Evolutionary conservation across 2,797 vertebrate species (phyloP).

Genomic region (Mallotus villosus): DNA sequence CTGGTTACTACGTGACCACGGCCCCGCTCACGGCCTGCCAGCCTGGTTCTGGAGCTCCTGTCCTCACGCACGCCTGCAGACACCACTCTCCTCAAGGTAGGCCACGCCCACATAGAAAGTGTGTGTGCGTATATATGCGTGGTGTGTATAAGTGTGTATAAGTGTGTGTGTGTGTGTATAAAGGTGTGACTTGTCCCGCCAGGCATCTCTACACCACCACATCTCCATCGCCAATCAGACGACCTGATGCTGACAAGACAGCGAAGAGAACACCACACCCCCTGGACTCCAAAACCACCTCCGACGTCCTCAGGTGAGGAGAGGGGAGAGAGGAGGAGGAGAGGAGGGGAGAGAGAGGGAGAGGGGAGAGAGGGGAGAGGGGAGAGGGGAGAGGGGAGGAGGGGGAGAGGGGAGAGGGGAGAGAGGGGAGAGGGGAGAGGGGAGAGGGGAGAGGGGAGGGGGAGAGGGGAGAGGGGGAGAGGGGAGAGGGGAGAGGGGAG

Average conservation of each 20-base stretch:
- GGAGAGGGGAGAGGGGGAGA: too few species aligned
- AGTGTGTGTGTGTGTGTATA: neutral
- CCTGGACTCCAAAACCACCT: conserved; percentile 97
- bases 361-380: too few species aligned
- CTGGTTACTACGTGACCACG: conserved; percentile 95
- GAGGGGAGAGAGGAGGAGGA: too few species aligned
- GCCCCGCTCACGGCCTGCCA: conserved; percentile 93
- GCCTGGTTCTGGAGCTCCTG: conserved; percentile 99
- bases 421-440: too few species aligned
- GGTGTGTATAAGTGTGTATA: too few species aligned
- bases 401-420: too few species aligned
- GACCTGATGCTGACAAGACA: conserved; percentile 88
- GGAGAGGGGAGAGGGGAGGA: too few species aligned
- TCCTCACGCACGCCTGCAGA: conserved; percentile 95
- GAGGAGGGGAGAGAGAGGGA: too few species aligned
- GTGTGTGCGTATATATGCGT: conserved; percentile 1
- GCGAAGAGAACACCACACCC: conserved; percentile 91
- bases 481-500: too few species aligned
- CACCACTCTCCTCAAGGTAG: conserved; percentile 95
- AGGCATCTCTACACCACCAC: conserved; percentile 97
- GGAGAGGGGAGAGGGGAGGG: too few species aligned
- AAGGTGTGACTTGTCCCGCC: conserved; percentile 17
- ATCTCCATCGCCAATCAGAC: conserved; percentile 94
- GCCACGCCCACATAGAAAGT: neutral
- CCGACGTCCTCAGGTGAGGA: conserved; percentile 92